These are phyloP conservation scores for Microctonus aethiopoides DNA, from an alignment of 2,888 invertebrate species.

Conservation along the genomic window DNA sequence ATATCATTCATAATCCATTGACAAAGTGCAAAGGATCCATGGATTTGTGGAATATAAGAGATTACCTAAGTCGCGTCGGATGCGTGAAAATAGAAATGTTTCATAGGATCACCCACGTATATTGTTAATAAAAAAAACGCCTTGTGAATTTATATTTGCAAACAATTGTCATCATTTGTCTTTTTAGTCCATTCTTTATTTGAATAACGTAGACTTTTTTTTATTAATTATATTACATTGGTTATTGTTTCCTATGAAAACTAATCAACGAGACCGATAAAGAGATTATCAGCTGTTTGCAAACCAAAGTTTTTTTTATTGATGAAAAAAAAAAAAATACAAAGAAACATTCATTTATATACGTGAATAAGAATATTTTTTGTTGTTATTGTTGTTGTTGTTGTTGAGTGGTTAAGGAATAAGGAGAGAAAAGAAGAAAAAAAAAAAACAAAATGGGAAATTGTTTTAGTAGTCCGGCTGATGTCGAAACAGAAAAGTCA, in stretches of 20 bases:
- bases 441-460: slow-evolving; percentile 77
- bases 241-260: neutral
- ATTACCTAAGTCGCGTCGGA: slow-evolving; percentile 23
- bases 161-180: neutral
- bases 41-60: slow-evolving; percentile 15
- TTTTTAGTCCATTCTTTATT: neutral
- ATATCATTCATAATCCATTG: slow-evolving; percentile 11
- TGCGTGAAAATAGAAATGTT: slow-evolving; percentile 25
- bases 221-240: neutral
- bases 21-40: slow-evolving; percentile 10
- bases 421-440: slow-evolving; percentile 47
- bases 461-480: slow-evolving; percentile 80
- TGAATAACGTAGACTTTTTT: neutral
- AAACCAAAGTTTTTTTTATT: neutral
- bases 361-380: neutral
- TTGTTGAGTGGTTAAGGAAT: neutral
- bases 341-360: neutral
- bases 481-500: slow-evolving; percentile 75
- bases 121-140: slow-evolving; percentile 28
- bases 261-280: neutral
- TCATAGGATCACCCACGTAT: slow-evolving; percentile 24
- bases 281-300: neutral
- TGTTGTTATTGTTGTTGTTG: no score
- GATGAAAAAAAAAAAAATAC: neutral
- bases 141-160: slow-evolving; percentile 24